phyloP scores from a whole-genome alignment of 2,888 invertebrate genomes.

The Brenthis daphne region DNA sequence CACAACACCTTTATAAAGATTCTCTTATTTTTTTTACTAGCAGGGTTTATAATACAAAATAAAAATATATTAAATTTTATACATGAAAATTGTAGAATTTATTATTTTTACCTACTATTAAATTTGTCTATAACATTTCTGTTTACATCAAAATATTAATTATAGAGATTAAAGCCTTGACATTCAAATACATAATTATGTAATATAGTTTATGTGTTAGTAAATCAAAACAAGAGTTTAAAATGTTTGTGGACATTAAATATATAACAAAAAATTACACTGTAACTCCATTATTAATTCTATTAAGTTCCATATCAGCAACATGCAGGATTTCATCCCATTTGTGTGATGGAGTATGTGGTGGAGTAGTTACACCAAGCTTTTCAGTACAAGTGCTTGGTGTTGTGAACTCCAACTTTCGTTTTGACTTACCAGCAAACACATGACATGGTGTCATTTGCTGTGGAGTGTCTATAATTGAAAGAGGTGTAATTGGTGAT shows the following conservation, averaged over 20 bases:
- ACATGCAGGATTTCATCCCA: slow-evolving; percentile 82
- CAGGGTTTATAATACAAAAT: background rate
- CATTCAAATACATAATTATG: too few species aligned
- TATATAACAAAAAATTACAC: slow-evolving; percentile 54
- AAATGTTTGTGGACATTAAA: slow-evolving; percentile 17
- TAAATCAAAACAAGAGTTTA: slow-evolving; percentile 6
- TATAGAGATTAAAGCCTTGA: too few species aligned
- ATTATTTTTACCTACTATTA: too few species aligned
- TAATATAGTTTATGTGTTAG: slow-evolving; percentile 1
- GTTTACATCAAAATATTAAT: too few species aligned
- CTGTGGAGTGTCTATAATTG: slow-evolving; percentile 56
- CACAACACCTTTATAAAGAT: slow-evolving; percentile 4
- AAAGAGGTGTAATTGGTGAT: slow-evolving; percentile 70
- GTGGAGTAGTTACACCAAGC: slow-evolving; percentile 67
- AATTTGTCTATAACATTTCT: too few species aligned
- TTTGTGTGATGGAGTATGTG: slow-evolving; percentile 76
- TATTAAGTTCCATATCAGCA: slow-evolving; percentile 82
- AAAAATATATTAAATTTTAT: slow-evolving; percentile 1
- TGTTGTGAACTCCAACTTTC: slow-evolving; percentile 75
- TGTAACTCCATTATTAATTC: slow-evolving; percentile 75
- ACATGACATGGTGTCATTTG: slow-evolving; percentile 60
- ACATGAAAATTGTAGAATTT: background rate
- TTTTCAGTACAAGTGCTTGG: slow-evolving; percentile 65
- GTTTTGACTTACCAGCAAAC: slow-evolving; percentile 69
- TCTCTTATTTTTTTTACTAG: background rate